Evolutionary conservation across 2,888 invertebrate species (phyloP).

Genomic region (Eretmocerus hayati): DNA sequence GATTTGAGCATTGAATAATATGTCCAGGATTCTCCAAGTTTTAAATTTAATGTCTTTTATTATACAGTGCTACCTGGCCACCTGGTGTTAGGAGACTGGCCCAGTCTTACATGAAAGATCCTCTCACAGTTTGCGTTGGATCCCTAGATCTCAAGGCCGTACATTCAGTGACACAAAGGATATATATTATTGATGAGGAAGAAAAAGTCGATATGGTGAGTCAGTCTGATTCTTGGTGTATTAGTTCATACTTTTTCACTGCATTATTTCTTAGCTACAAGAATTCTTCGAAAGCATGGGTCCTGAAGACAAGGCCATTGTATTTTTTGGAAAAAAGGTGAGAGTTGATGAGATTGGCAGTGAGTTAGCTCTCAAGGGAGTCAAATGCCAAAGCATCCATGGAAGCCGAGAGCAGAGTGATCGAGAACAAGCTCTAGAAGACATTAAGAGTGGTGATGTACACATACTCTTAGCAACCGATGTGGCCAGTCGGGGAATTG

Average conservation of each 20-base stretch:
- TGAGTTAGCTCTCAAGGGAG: constrained; percentile 64
- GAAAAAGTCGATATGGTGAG: constrained; percentile 54
- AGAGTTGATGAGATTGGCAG: constrained; percentile 77
- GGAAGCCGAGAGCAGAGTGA: constrained; percentile 80
- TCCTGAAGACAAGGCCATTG: constrained; percentile 74
- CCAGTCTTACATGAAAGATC: constrained; percentile 79
- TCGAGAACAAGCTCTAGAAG: constrained; percentile 74
- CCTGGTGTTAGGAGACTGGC: constrained; percentile 78
- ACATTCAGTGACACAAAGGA: constrained; percentile 75
- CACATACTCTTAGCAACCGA: constrained; percentile 88
- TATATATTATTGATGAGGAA: constrained; percentile 66
- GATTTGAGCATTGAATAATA: no score
- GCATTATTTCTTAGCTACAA: constrained; percentile 32
- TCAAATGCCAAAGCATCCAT: constrained; percentile 75
- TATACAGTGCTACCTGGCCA: constrained; percentile 84
- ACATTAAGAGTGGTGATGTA: constrained; percentile 72
- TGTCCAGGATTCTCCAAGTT: no score
- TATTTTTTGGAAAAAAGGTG: constrained; percentile 84
- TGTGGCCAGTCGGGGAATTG: constrained; percentile 89
- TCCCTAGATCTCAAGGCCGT: constrained; percentile 82
- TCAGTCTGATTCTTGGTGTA: not conserved
- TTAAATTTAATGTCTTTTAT: not conserved
- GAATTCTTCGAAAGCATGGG: constrained; percentile 66
- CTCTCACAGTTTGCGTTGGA: constrained; percentile 85
- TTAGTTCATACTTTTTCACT: constrained; percentile 5